Conservation (phyloP, 2,113 vertebrate genomes). For the Microtus ochrogaster region DNA sequence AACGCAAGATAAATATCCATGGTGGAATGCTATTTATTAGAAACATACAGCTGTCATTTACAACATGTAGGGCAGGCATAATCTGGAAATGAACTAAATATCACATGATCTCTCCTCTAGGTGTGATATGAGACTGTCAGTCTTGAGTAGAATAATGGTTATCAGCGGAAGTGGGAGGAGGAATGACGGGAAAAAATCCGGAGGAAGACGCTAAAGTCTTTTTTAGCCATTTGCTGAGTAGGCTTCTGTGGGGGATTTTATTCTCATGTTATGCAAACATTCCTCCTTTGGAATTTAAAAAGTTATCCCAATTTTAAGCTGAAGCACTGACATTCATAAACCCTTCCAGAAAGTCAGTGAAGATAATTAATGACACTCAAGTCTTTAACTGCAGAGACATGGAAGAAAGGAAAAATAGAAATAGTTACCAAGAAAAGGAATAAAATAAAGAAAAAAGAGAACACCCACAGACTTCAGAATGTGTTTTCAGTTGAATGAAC, state of each 20-base stretch:
- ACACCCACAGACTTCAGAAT: not conserved
- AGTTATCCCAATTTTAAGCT: not conserved
- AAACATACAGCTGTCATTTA: not conserved
- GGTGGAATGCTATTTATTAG: not conserved
- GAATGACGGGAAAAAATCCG: not conserved
- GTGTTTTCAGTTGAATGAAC: not conserved
- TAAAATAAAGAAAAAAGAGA: not conserved
- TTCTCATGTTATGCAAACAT: not conserved
- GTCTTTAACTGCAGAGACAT: not conserved
- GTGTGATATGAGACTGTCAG: not conserved
- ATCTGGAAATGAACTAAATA: not conserved
- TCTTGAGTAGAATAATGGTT: not conserved
- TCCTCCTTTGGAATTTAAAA: not conserved
- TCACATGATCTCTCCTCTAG: no score
- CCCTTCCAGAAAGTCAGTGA: not conserved
- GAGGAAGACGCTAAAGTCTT: not conserved
- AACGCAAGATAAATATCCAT: accelerated
- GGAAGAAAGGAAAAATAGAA: not conserved
- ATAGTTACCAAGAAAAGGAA: not conserved
- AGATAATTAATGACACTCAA: not conserved
- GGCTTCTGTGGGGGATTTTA: not conserved
- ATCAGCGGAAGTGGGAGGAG: not conserved
- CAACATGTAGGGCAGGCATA: not conserved
- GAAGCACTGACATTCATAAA: not conserved
- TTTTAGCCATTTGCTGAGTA: not conserved